A percentile compares a stretch with the other conserved stretches of the same genome.
These are phyloP conservation scores for Trachurus trachurus DNA, from an alignment of 2,797 vertebrate genomes.

Conservation along the genomic window DNA sequence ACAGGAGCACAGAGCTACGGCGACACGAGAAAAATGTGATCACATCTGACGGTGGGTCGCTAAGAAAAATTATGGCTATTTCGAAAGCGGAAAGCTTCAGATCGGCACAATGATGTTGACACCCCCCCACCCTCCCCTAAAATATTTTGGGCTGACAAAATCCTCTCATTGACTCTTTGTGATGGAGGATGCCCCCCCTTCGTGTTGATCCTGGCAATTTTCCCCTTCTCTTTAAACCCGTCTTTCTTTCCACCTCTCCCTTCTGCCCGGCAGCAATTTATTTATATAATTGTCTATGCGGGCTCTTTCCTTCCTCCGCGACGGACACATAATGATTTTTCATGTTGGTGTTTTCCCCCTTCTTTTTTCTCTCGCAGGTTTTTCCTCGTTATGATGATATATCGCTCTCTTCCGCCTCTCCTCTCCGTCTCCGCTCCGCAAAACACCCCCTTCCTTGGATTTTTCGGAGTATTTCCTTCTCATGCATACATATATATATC, in stretches of 20 bases:
- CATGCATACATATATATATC: conserved; percentile 74
- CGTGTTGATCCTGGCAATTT: conserved; percentile 82
- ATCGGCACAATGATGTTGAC: conserved; percentile 73
- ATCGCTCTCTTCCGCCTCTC: conserved; percentile 86
- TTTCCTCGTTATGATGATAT: conserved; percentile 73
- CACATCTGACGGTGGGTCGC: conserved; percentile 56
- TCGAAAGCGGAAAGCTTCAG: conserved; percentile 73
- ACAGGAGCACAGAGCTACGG: conserved; percentile 41
- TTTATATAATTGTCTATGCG: conserved; percentile 82
- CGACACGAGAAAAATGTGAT: conserved; percentile 67
- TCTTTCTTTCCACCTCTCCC: conserved; percentile 83
- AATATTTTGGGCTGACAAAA: conserved; percentile 80
- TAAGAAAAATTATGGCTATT: conserved; percentile 74
- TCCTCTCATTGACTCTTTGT: conserved; percentile 85
- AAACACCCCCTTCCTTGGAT: conserved; percentile 86
- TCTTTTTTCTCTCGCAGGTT: conserved; percentile 65
- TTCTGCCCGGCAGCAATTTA: conserved; percentile 83
- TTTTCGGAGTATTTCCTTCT: conserved; percentile 81
- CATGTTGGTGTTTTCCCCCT: conserved; percentile 79
- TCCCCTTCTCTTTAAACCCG: conserved; percentile 77
- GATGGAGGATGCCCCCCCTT: conserved; percentile 86
- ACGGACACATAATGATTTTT: conserved; percentile 79
- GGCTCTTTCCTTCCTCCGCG: conserved; percentile 81
- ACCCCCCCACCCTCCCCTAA: conserved; percentile 73
- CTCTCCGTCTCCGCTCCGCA: conserved; percentile 81